A percentile compares a stretch with the other conserved stretches of the same genome.
Conservation (phyloP, 2,797 vertebrate species). For the Notoglanidium macrostoma region DNA sequence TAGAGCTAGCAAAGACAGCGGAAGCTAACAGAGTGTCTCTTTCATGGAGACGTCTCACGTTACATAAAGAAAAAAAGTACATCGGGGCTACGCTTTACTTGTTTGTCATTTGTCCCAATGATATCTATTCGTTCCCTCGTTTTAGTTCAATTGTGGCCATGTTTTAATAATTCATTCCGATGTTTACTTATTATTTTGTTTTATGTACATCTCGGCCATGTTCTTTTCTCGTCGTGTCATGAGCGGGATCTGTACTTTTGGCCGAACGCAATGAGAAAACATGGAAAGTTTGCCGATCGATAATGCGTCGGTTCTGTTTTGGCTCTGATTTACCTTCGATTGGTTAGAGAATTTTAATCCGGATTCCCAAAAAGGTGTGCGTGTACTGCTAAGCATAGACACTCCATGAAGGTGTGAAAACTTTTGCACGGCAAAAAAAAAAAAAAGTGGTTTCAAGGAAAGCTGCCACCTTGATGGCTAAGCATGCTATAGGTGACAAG, state of each 20-base stretch:
- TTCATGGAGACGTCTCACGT: too few species aligned
- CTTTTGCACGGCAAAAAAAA: too few species aligned
- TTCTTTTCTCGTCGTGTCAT: too few species aligned
- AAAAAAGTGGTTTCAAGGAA: not conserved
- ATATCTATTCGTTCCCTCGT: too few species aligned
- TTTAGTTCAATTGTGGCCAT: too few species aligned
- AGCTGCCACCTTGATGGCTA: not conserved
- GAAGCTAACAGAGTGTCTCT: not conserved
- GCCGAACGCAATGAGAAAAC: not conserved
- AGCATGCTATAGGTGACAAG: not conserved
- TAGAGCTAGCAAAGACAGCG: not conserved
- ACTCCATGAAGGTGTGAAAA: not conserved
- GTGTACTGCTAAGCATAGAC: not conserved
- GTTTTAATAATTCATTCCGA: too few species aligned
- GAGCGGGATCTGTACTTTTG: not conserved
- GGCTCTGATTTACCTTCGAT: not conserved
- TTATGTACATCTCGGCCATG: too few species aligned
- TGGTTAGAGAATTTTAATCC: not conserved
- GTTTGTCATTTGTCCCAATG: too few species aligned
- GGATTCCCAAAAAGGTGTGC: not conserved
- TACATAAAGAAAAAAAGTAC: too few species aligned
- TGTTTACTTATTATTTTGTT: too few species aligned
- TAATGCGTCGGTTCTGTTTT: not conserved
- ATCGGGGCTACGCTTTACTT: too few species aligned
- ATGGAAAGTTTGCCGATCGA: not conserved